Conservation (phyloP, 2,888 invertebrate genomes). For the Eupelmus urozonus region DNA sequence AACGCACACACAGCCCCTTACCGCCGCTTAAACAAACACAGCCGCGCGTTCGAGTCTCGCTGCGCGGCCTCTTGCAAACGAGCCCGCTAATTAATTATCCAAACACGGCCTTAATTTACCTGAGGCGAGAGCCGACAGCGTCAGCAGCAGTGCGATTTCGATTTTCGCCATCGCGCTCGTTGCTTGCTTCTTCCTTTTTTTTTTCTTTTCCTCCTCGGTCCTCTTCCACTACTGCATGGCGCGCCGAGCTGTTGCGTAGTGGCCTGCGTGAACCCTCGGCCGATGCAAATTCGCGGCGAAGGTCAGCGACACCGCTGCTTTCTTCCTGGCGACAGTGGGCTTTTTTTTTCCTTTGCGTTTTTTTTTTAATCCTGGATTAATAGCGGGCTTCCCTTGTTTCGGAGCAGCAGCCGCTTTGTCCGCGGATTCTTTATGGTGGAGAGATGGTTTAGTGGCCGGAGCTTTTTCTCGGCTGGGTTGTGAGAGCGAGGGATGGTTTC, state of each 20-base stretch:
- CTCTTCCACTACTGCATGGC: slow-evolving; percentile 5
- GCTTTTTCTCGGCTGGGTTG: not conserved
- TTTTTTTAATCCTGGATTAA: slow-evolving; percentile 29
- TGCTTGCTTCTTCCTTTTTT: not conserved
- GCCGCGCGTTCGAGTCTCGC: too few relatives aligned
- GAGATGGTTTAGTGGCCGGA: slow-evolving; percentile 18
- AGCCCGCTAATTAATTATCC: too few relatives aligned
- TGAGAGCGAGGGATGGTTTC: not conserved
- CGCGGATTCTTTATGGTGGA: too few relatives aligned
- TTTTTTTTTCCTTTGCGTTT: not conserved
- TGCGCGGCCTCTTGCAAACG: too few relatives aligned
- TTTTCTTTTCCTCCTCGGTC: not conserved
- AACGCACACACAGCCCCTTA: too few relatives aligned
- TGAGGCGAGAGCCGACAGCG: slow-evolving; percentile 8
- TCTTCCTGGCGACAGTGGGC: slow-evolving; percentile 12
- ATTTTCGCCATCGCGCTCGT: slow-evolving; percentile 34
- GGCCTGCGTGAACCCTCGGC: slow-evolving; percentile 24
- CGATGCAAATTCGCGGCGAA: slow-evolving; percentile 35
- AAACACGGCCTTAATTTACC: too few relatives aligned
- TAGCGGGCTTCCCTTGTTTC: slow-evolving; percentile 2
- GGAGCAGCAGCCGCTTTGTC: too few relatives aligned
- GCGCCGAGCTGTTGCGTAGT: slow-evolving; percentile 1
- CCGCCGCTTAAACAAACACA: too few relatives aligned
- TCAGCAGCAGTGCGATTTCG: slow-evolving; percentile 5
- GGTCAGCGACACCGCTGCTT: too few relatives aligned